These are phyloP conservation scores for Myocastor coypus DNA, from an alignment of 2,113 vertebrate genomes.

Conservation along the genomic window DNA sequence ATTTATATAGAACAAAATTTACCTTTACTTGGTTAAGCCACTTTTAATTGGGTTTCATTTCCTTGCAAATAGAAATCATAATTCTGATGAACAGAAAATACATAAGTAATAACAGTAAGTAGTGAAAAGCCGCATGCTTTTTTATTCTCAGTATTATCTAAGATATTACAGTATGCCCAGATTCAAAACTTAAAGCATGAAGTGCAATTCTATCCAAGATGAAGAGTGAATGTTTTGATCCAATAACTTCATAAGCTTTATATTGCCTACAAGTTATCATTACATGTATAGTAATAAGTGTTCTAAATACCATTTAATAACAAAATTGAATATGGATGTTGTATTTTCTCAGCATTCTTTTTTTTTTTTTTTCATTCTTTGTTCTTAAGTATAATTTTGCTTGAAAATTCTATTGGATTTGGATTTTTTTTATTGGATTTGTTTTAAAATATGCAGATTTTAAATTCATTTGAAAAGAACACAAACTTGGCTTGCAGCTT, in stretches of 20 bases:
- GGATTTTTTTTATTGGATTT: neutral
- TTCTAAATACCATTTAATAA: constrained; percentile 24
- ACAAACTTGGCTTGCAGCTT: neutral
- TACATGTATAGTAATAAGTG: neutral
- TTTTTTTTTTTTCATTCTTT: too few relatives aligned
- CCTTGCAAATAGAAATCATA: constrained; percentile 54
- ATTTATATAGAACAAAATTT: neutral
- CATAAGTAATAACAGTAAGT: neutral
- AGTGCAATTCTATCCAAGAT: neutral
- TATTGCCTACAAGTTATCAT: neutral
- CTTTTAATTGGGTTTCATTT: constrained; percentile 57
- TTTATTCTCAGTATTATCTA: constrained; percentile 5
- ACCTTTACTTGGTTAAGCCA: constrained; percentile 24
- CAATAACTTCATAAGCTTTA: neutral
- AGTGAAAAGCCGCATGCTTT: neutral
- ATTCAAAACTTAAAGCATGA: neutral
- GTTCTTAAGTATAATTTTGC: neutral
- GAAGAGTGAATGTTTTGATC: neutral
- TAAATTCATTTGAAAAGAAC: constrained; percentile 22
- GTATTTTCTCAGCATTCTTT: neutral
- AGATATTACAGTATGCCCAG: neutral
- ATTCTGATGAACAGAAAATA: constrained; percentile 4
- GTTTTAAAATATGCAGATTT: constrained; percentile 30
- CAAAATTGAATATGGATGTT: neutral
- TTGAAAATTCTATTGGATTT: constrained; percentile 9